Percentiles rank a stretch among this genome's conserved stretches.
Evolutionary conservation across 2,113 vertebrate species (phyloP).

Genomic region (Anguilla rostrata): DNA sequence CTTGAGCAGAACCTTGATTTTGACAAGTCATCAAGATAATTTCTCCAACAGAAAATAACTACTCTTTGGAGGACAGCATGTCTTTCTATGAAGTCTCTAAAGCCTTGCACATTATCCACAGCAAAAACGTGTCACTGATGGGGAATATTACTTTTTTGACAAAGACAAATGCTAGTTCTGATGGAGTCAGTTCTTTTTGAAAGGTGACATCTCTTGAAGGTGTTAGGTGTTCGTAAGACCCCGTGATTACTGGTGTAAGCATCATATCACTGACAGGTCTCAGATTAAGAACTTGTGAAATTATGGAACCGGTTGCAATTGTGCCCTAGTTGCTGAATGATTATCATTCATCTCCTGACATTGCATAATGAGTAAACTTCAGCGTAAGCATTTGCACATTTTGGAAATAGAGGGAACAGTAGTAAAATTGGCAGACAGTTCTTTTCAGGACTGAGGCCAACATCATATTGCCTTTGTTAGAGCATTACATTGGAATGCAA

Average conservation of each 20-base stretch:
- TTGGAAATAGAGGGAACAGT: neutral
- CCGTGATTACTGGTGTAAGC: neutral
- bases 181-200: neutral
- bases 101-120: neutral
- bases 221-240: neutral
- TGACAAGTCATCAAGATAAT: neutral
- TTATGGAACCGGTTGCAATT: conserved; percentile 8
- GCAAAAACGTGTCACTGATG: neutral
- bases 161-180: conserved; percentile 2
- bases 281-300: neutral
- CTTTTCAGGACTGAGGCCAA: neutral
- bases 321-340: conserved; percentile 16
- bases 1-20: neutral
- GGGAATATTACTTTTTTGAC: neutral
- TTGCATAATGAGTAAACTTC: conserved; percentile 2
- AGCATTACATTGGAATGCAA: neutral
- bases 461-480: neutral
- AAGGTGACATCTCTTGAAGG: neutral
- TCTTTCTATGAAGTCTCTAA: neutral
- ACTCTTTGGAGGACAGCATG: neutral
- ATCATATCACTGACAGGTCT: neutral
- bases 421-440: neutral
- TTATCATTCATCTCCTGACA: conserved; percentile 13
- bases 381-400: neutral
- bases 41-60: neutral